Conservation (phyloP, 2,797 vertebrate species). For the Pangasius macronema region DNA sequence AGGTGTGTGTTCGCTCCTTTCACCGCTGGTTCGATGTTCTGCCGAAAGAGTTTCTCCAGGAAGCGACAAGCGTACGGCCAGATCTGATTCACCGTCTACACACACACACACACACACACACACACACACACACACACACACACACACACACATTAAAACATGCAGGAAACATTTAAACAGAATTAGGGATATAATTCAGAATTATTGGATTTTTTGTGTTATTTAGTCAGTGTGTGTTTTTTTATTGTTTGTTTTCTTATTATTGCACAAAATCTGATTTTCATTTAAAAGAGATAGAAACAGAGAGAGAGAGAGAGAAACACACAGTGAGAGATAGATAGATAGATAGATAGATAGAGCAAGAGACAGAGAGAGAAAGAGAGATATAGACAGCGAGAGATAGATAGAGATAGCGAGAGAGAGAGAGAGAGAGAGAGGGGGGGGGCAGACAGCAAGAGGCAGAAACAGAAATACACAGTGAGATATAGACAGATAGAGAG, state of each 20-base stretch:
- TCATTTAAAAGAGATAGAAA: not conserved
- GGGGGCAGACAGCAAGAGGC: too few relatives aligned
- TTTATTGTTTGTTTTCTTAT: not conserved
- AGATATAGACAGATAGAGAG: too few relatives aligned
- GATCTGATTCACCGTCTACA: conserved; percentile 93
- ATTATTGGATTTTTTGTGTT: not conserved
- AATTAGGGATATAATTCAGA: not conserved
- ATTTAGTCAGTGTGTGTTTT: not conserved
- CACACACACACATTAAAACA: not conserved
- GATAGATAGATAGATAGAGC: not conserved
- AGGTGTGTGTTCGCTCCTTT: conserved; percentile 88
- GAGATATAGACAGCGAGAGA: too few relatives aligned
- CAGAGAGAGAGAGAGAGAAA: not conserved
- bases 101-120: conserved; percentile 25
- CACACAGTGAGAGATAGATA: too few relatives aligned
- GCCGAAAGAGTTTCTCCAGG: conserved; percentile 90
- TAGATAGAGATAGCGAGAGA: too few relatives aligned
- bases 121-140: conserved; percentile 8
- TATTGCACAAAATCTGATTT: not conserved
- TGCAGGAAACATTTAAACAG: not conserved
- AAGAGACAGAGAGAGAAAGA: too few relatives aligned
- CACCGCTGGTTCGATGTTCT: conserved; percentile 91
- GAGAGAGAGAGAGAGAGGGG: too few relatives aligned
- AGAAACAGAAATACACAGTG: too few relatives aligned
- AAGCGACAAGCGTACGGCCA: conserved; percentile 97